Base-by-base conservation (phyloP, 2,113 vertebrate genomes). In the Spheniscus mendiculus region DNA sequence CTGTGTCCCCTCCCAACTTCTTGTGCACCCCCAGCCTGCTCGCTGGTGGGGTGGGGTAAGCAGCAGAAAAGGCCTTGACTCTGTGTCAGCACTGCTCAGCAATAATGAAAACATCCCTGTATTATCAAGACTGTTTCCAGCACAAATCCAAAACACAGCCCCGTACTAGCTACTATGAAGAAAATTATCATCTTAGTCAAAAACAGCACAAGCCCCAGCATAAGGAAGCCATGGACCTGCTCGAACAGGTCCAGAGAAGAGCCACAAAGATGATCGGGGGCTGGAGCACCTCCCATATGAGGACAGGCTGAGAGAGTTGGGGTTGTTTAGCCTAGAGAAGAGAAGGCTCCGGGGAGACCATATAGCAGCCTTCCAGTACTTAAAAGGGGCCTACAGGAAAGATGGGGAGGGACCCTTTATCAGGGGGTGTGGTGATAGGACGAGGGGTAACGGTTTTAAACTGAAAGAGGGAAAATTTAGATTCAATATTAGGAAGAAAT, bases 181-280 rank as follows among this genome's bases (percentile, higher is more conserved):
- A 42, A 42, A 42, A 42, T 42, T 42, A 42, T 42, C 42, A 42
- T 42, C 42, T 42, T 6, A 42, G 14, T 42, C 13, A 42, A 42
- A 42, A 42, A 42, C 42, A 42, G 42, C 14, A 42, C 42, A 42
- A 42, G 42, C 42, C 22, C 7, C 65, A 55, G 5, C 3, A 9
- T 22, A 27, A 45, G 53, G n/a, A 44, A 10, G n/a, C 29, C 38
- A 45, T 22, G 15, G 56, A 62, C 7, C 40, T 45, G 27, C 4
- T 62, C 0, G 1, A 34, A 9, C 0, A 1, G 11, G 50, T n/a
- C 2, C 67, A 70, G 50, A 76, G n/a, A 30, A 71, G 44, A 9
- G 4, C 17, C 63, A 42, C 0, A 0, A 26, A 66, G 52, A 47
- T 53, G 38, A 5, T 77, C 9, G 1, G 1, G 15, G 34, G 9